Evolutionary conservation across 2,888 invertebrate genomes (phyloP).

Genomic region (Operophtera brumata): DNA sequence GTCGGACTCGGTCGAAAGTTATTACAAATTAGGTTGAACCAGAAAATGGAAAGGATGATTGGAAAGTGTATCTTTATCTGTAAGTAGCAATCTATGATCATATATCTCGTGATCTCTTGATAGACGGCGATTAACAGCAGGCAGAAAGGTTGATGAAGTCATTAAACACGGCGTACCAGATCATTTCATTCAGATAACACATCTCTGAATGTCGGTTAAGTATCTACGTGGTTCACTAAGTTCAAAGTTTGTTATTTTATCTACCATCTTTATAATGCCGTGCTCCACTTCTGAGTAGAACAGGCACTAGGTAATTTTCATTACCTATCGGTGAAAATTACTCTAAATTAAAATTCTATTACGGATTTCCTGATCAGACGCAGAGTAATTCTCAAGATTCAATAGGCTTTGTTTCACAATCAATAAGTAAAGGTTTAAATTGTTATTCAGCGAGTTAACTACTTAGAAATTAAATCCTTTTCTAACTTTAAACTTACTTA

Average conservation of each 20-base stretch:
- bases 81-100: conserved; percentile 18
- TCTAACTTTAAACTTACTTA: no score
- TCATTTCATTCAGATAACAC: conserved; percentile 18
- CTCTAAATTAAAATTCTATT: no score
- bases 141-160: conserved; percentile 35
- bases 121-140: conserved; percentile 36
- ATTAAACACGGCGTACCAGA: conserved; percentile 20
- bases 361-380: no score
- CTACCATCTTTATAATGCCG: conserved; percentile 9
- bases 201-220: conserved; percentile 20
- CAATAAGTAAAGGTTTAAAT: no score
- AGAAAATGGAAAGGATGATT: conserved; percentile 14
- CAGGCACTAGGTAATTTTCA: neutral
- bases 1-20: neutral
- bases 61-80: conserved; percentile 11
- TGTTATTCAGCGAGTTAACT: no score
- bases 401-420: no score
- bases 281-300: conserved; percentile 8
- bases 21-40: conserved; percentile 5
- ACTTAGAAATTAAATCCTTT: no score
- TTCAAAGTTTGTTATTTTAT: conserved; percentile 11
- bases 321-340: neutral
- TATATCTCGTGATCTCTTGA: conserved; percentile 11
- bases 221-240: conserved; percentile 20
- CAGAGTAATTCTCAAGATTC: no score